These are phyloP conservation scores for Drosophila fulvimacula DNA, from an alignment of 2,888 invertebrate genomes.

Conservation along the genomic window DNA sequence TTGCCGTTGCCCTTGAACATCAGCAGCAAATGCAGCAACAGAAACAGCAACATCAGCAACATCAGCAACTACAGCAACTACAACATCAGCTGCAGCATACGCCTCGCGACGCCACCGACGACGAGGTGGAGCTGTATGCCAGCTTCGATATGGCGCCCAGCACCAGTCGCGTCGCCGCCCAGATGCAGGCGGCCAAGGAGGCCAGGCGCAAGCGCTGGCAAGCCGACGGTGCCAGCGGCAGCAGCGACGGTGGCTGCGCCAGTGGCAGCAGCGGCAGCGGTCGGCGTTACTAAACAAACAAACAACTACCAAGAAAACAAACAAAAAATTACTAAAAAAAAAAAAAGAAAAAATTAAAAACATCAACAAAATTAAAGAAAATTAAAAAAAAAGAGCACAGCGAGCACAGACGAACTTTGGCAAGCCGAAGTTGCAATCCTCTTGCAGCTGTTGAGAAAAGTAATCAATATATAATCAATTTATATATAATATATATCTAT, in stretches of 20 bases:
- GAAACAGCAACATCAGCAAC: constrained; percentile 40
- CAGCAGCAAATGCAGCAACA: constrained; percentile 52
- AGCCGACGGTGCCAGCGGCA: constrained; percentile 81
- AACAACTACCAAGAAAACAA: constrained; percentile 4
- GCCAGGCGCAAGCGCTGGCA: constrained; percentile 80
- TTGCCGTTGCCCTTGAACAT: constrained; percentile 69
- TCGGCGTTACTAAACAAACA: constrained; percentile 57
- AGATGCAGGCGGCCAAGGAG: constrained; percentile 82
- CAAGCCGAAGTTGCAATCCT: constrained; percentile 19
- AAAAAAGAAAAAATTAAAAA: neutral
- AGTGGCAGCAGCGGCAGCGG: constrained; percentile 73
- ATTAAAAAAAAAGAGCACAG: constrained; percentile 2
- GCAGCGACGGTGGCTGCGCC: constrained; percentile 72
- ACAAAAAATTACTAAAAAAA: neutral
- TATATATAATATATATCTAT: neutral
- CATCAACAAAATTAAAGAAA: no score
- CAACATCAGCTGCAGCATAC: constrained; percentile 23
- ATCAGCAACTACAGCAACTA: constrained; percentile 22
- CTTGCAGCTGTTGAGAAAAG: constrained; percentile 14
- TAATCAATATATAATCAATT: neutral
- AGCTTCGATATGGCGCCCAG: constrained; percentile 76
- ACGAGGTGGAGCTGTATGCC: constrained; percentile 82
- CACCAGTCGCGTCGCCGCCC: constrained; percentile 80
- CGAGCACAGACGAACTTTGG: constrained; percentile 21
- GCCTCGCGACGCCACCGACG: constrained; percentile 75